Evolutionary conservation across 2,113 vertebrate genomes (phyloP).

Genomic region (Aegypius monachus): DNA sequence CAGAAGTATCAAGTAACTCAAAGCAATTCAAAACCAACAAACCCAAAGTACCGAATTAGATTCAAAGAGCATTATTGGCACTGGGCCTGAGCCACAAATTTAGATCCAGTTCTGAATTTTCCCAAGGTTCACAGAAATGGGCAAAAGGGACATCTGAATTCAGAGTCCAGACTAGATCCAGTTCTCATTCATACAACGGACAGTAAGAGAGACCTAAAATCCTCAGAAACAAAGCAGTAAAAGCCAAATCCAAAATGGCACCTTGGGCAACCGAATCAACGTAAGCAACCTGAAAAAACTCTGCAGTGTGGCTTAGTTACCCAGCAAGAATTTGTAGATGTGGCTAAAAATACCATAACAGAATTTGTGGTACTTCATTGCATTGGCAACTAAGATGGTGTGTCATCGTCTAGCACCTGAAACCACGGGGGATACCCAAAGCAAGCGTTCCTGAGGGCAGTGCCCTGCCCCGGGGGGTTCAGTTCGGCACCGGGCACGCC

Average conservation of each 20-base stretch:
- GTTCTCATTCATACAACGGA: neutral
- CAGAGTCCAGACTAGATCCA: neutral
- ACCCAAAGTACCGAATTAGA: slow-evolving; percentile 45
- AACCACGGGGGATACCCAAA: rapidly evolving
- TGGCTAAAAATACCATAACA: neutral
- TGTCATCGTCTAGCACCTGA: neutral
- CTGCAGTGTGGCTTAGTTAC: neutral
- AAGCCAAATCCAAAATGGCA: slow-evolving; percentile 1
- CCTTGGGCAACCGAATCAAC: neutral
- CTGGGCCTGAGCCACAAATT: slow-evolving; percentile 10
- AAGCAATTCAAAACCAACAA: slow-evolving; percentile 67
- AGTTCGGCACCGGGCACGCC: rapidly evolving
- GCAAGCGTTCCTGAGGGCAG: neutral
- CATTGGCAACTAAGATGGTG: neutral
- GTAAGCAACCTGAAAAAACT: neutral
- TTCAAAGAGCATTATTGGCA: slow-evolving; percentile 16
- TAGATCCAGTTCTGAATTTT: slow-evolving; percentile 34
- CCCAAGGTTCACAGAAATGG: neutral
- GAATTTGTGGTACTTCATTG: neutral
- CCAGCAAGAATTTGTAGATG: neutral
- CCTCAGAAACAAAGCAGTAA: neutral
- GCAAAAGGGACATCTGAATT: neutral
- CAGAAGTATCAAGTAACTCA: slow-evolving; percentile 45
- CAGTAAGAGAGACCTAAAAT: neutral
- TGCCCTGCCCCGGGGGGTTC: neutral